Percentiles rank a stretch among this genome's conserved stretches.
phyloP scores from a whole-genome alignment of 1,140 invertebrate genomes.

The Oncopeltus fasciatus region DNA sequence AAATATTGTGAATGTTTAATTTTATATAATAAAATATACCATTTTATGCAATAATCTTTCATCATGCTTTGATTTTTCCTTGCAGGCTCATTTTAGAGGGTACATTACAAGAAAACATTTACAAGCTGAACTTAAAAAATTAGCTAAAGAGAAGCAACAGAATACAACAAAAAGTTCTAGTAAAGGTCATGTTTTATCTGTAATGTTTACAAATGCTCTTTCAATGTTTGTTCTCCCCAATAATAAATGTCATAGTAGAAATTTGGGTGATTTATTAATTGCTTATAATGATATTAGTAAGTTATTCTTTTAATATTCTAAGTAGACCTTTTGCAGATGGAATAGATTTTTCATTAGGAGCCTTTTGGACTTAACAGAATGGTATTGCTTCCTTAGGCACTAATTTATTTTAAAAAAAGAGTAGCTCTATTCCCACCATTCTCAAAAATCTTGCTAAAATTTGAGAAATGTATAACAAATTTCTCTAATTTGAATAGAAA shows the following conservation, averaged over 20 bases:
- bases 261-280: neutral
- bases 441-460: too few species aligned
- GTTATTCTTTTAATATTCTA: too few species aligned
- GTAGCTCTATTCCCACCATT: too few species aligned
- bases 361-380: too few species aligned
- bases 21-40: neutral
- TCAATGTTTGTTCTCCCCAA: too few species aligned
- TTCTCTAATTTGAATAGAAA: too few species aligned
- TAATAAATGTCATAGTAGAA: too few species aligned
- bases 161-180: neutral
- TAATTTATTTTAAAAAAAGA: too few species aligned
- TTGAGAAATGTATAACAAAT: too few species aligned
- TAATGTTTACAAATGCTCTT: neutral
- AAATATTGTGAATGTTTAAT: neutral
- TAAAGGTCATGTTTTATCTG: neutral
- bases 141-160: neutral
- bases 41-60: neutral
- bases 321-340: too few species aligned
- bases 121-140: neutral
- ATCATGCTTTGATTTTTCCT: neutral
- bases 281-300: neutral
- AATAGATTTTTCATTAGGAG: too few species aligned
- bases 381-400: too few species aligned
- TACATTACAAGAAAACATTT: neutral
- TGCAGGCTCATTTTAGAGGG: neutral